Percentiles rank a stretch among this genome's conserved stretches.
Evolutionary conservation across 2,113 vertebrate genomes (phyloP).

Genomic region (Cinclus mexicanus): DNA sequence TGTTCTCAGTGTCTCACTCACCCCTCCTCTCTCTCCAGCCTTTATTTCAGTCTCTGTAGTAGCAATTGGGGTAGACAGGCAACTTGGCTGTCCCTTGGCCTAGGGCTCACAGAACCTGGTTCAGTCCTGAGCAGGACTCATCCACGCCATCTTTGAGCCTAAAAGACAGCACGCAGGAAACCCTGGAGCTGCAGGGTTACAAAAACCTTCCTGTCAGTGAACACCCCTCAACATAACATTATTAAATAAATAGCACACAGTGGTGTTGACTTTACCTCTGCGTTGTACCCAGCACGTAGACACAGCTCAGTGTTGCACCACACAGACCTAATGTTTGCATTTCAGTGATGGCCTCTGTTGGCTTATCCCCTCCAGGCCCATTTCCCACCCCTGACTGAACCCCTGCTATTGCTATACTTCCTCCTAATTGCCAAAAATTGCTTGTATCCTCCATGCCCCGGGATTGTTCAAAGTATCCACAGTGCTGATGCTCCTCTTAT

Average conservation of each 20-base stretch:
- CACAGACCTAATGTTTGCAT: not conserved
- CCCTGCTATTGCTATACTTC: not conserved
- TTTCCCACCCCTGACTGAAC: not conserved
- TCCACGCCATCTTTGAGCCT: not conserved
- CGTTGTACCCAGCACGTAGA: not conserved
- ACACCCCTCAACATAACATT: not conserved
- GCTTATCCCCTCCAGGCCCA: not conserved
- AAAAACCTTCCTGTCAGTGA: not conserved
- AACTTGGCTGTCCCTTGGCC: not conserved
- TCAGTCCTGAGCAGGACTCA: not conserved
- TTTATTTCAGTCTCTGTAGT: not conserved
- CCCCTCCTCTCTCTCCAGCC: not conserved
- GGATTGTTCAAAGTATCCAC: not conserved
- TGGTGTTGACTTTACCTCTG: not conserved
- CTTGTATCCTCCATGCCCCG: not conserved
- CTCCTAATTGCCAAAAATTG: not conserved
- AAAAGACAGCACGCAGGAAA: not conserved
- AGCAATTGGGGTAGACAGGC: not conserved
- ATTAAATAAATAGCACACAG: not conserved
- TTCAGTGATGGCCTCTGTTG: not conserved
- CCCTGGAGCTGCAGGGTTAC: not conserved
- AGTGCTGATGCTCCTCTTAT: not conserved
- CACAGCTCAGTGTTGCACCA: not conserved
- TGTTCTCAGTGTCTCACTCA: not conserved
- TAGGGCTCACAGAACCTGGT: not conserved